A percentile compares a stretch with the other conserved stretches of the same genome.
phyloP scores from a whole-genome alignment of 1,140 invertebrate genomes.

The Ips typographus region DNA sequence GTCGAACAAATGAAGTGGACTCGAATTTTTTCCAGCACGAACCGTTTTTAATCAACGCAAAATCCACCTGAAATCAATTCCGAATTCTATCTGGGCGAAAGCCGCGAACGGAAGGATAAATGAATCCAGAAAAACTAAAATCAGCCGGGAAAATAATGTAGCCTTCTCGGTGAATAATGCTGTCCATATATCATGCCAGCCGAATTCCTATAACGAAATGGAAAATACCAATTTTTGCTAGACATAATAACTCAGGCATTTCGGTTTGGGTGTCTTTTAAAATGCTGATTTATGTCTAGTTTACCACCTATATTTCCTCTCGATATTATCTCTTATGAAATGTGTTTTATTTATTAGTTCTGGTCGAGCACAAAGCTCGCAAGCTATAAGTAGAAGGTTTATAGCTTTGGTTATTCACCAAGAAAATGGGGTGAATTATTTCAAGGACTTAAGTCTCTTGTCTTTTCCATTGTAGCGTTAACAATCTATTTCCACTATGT shows the following conservation, averaged over 20 bases:
- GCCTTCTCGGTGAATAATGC: constrained; percentile 34
- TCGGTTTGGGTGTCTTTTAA: constrained; percentile 35
- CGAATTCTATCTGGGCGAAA: constrained; percentile 12
- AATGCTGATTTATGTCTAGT: constrained; percentile 37
- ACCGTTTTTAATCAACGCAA: constrained; percentile 23
- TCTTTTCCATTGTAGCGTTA: too few species aligned
- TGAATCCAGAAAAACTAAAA: constrained; percentile 35
- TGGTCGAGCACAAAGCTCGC: neutral
- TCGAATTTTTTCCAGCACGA: constrained; percentile 8
- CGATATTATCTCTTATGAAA: constrained; percentile 27
- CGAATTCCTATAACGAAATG: constrained; percentile 36
- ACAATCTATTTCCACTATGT: too few species aligned
- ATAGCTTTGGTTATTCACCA: neutral
- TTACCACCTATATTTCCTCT: constrained; percentile 35
- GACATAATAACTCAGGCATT: constrained; percentile 37
- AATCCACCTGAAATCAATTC: constrained; percentile 30
- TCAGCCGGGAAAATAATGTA: constrained; percentile 34
- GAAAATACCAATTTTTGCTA: constrained; percentile 39
- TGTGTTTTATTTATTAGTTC: constrained; percentile 5
- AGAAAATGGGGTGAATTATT: too few species aligned
- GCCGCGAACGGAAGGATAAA: constrained; percentile 32
- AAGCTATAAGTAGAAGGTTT: neutral
- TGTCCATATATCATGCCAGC: constrained; percentile 30
- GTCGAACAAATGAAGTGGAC: neutral
- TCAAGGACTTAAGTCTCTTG: too few species aligned